A percentile compares a stretch with the other conserved stretches of the same genome.
Evolutionary conservation across 2,113 vertebrate species (phyloP).

Genomic region (Bambusicola thoracicus): DNA sequence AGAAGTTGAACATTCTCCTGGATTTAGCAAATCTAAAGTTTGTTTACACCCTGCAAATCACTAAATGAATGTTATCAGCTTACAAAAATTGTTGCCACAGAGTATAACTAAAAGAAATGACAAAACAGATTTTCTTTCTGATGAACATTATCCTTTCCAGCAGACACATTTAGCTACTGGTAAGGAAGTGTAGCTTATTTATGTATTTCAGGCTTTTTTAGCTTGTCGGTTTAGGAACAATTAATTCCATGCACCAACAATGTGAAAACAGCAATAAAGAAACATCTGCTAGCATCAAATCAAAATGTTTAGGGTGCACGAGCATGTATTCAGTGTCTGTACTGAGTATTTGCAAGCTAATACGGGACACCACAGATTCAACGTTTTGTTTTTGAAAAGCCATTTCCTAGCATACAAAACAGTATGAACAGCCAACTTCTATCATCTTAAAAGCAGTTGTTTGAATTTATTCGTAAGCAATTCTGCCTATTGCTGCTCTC

Average conservation of each 20-base stretch:
- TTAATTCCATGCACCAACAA: background rate
- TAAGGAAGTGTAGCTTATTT: background rate
- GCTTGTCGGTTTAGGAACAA: background rate
- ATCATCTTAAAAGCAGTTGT: background rate
- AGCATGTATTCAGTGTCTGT: background rate
- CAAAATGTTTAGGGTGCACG: background rate
- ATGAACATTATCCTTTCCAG: background rate
- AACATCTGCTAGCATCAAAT: background rate
- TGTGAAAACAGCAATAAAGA: background rate
- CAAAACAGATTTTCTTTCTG: background rate
- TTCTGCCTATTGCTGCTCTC: background rate
- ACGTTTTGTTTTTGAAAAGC: background rate
- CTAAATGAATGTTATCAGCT: background rate
- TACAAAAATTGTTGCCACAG: background rate
- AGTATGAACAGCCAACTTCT: background rate
- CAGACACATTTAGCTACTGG: background rate
- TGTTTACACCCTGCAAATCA: background rate
- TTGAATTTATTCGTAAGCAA: background rate
- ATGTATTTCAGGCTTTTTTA: background rate
- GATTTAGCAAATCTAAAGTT: background rate
- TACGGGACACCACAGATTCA: background rate
- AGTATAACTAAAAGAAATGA: background rate
- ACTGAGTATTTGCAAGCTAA: background rate
- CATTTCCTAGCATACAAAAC: background rate
- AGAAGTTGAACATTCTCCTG: background rate